These are phyloP conservation scores for Athene noctua DNA, from an alignment of 2,113 vertebrate species.

Conservation along the genomic window DNA sequence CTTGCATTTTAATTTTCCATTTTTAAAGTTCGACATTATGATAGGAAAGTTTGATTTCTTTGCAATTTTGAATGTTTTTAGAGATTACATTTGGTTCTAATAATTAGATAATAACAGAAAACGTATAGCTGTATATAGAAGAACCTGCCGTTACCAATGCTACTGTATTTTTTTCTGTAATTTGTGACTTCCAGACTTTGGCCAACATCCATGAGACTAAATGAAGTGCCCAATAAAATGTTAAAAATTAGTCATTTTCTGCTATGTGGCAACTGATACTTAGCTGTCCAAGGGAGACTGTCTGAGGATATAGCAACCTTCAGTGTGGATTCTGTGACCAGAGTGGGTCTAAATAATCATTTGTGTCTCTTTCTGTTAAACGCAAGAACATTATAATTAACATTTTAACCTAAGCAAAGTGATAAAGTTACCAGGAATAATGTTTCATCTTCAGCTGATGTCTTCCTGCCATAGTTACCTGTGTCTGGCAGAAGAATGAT, in stretches of 20 bases:
- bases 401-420: background rate
- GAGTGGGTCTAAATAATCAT: background rate
- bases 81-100: conserved; percentile 37
- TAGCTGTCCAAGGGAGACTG: background rate
- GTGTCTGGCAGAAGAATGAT: background rate
- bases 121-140: background rate
- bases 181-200: background rate
- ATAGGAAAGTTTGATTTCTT: conserved; percentile 37
- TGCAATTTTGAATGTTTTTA: conserved; percentile 37
- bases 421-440: background rate
- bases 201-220: background rate
- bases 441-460: background rate
- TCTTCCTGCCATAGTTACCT: background rate
- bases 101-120: conserved; percentile 29
- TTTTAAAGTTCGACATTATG: conserved; percentile 17
- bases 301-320: background rate
- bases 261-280: background rate
- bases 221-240: background rate
- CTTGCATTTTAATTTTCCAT: conserved; percentile 52
- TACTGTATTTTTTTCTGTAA: background rate
- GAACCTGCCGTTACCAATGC: accelerated
- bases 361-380: background rate
- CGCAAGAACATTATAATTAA: background rate
- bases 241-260: background rate
- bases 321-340: background rate